A percentile compares a stretch with the other conserved stretches of the same genome.
These are phyloP conservation scores for Mesochorus sp. DNA, from an alignment of 2,888 invertebrate species.

Conservation along the genomic window DNA sequence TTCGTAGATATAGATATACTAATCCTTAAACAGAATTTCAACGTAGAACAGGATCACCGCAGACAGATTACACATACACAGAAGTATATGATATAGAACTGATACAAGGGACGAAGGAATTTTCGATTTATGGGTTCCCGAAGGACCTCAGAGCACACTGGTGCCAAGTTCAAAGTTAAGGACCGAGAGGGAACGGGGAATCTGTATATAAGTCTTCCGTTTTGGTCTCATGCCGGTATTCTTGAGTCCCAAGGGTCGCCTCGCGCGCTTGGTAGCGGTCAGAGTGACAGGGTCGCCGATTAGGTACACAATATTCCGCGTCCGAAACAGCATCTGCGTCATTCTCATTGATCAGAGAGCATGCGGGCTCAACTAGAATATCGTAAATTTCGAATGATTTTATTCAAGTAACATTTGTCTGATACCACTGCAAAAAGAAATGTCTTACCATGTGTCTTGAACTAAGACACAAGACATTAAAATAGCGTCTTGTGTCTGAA, in stretches of 20 bases:
- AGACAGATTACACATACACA: constrained; percentile 3
- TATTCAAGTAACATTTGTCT: too few relatives aligned
- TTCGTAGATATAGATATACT: too few relatives aligned
- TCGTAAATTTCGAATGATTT: constrained; percentile 16
- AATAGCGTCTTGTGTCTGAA: too few relatives aligned
- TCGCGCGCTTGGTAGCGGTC: constrained; percentile 77
- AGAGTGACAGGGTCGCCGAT: constrained; percentile 81
- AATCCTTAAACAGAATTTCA: constrained; percentile 74
- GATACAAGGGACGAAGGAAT: constrained; percentile 72
- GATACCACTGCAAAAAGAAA: too few relatives aligned
- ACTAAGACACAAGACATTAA: too few relatives aligned
- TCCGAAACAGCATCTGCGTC: constrained; percentile 80
- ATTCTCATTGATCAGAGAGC: constrained; percentile 78
- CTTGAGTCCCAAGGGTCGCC: constrained; percentile 57
- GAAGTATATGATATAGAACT: constrained; percentile 5
- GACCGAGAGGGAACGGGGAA: constrained; percentile 55
- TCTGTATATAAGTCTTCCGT: constrained; percentile 43
- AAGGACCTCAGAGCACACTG: constrained; percentile 63
- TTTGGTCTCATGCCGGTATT: constrained; percentile 42
- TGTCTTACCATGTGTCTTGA: too few relatives aligned
- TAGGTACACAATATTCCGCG: constrained; percentile 81
- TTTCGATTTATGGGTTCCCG: constrained; percentile 81
- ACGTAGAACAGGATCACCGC: constrained; percentile 67
- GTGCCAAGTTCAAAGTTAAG: constrained; percentile 48
- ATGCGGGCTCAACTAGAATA: constrained; percentile 3